Evolutionary conservation across 2,888 invertebrate species (phyloP), one percentile per base, ranked within the genome.

Genomic region (Limenitis camilla): DNA sequence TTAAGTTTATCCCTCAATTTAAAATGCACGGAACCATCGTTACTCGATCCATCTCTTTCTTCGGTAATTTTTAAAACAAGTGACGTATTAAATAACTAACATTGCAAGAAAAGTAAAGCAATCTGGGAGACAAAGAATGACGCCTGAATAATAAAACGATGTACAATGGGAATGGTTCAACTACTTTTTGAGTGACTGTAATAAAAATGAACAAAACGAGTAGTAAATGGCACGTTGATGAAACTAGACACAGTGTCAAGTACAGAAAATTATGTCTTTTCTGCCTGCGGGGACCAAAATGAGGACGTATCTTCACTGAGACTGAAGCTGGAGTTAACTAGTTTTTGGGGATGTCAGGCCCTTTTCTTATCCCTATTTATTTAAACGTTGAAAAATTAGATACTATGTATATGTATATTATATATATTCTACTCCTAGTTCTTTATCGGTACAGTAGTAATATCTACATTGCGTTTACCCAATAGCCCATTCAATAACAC

Each of bases 201-300:
- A 79, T 81, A 79, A 82, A 81, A 82, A 74, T 66, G 73, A 74
- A 77, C 74, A 76, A 78, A 79, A 74, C 71, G 62, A 61, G 69
- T 66, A 68, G 74, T 76, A 73, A 71, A 70, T 67, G 66, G 50
- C 71, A 79, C 83, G 82, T 81, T 82, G 80, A 77, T 73, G 71
- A 65, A 66, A 68, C 68, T 64, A 74, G 82, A 81, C 77, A 70
- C 75, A 72, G 78, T 81, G 82, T 87, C 84, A 86, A 84, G 84
- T 79, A 75, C 81, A 84, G 84, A 80, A 84, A 85, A 85, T 86
- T 82, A 82, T 85, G 81, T 84, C 78, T 81, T 85, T 86, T 87
- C 82, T 85, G 74, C 78, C 76, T 65, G 74, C 72, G 67, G 71
- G 68, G 83, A 74, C 73, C 71, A 76, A 71, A 82, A 84, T 69